Evolutionary conservation across 2,888 invertebrate species (phyloP), one percentile per base, ranked within the genome.

Genomic region (Drosophila mimica): DNA sequence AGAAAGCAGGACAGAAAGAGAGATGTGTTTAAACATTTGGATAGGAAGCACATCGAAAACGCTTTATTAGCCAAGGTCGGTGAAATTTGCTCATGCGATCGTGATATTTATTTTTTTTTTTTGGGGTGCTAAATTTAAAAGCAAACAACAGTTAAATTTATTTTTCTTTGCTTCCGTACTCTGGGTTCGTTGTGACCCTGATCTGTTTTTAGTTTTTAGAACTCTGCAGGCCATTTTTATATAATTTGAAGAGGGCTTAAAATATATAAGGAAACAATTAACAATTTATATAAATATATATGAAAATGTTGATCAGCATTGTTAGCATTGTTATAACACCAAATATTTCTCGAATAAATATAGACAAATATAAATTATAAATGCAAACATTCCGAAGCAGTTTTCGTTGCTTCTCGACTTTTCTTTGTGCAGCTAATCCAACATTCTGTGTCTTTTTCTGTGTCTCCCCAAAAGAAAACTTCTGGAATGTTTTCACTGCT

Each of bases 21-120:
- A 46, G 3, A 17, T 11, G 15, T 28, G n/a, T n/a, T 3, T 11
- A 11, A 20, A 36, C 7, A n/a, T 49, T 43, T 53, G 25, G 25
- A 61, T 71, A 49, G 57, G 40, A 71, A 71, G 53, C 11, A 34
- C 57, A n/a, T 53, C 9, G 5, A 46, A 48, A 69, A 31, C 54
- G 57, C 54, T 83, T 80, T 88, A 87, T 87, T 88, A 87, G 68
- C 82, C 86, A 87, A 87, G 86, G 86, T 87, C 88, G 82, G 57
- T 67, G 75, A 72, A 72, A 73, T 72, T 72, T 54, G 51, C 49
- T 71, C 38, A 52, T 40, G 46, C 43, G 54, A 53, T 49, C 31
- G 59, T 15, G 43, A 20, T 59, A 40, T 46, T 58, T 58, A 7
- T 38, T 30, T 46, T 56, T 62, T 54, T 48, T 56, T 52, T 54